A percentile compares a stretch with the other conserved stretches of the same genome.
phyloP scores from a whole-genome alignment of 2,888 invertebrate genomes.

The Diloba caeruleocephala region DNA sequence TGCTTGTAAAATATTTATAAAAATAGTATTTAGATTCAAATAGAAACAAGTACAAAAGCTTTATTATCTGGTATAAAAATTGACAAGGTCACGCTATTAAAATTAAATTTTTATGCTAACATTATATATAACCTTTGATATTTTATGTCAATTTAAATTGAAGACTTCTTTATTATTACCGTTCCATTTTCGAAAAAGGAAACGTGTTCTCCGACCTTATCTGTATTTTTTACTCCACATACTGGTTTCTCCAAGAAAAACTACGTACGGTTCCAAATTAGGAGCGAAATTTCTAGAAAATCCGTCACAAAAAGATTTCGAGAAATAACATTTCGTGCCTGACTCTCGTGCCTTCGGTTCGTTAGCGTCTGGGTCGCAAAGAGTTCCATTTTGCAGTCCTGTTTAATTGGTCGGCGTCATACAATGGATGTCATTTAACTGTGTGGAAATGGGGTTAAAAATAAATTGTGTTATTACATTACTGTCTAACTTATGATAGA shows the following conservation, averaged over 20 bases:
- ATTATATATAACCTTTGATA: no score
- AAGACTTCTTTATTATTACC: no score
- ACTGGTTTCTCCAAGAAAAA: background rate
- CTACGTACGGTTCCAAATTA: conserved; percentile 9
- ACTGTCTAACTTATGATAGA: background rate
- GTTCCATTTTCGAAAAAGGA: no score
- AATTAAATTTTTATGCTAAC: no score
- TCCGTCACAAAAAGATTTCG: background rate
- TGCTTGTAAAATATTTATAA: no score
- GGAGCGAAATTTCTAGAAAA: conserved; percentile 4
- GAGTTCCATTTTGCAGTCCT: conserved; percentile 28
- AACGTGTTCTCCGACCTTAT: background rate
- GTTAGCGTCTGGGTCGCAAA: conserved; percentile 46
- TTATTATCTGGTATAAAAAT: no score
- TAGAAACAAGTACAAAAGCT: no score
- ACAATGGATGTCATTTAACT: conserved; percentile 21
- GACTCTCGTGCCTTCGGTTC: conserved; percentile 29
- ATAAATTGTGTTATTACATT: conserved; percentile 8
- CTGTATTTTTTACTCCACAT: background rate
- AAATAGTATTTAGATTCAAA: no score
- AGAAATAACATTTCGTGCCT: conserved; percentile 11
- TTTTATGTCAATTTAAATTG: no score
- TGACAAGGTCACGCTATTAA: no score
- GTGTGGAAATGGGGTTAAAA: conserved; percentile 6
- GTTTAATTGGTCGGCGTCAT: conserved; percentile 38